Conservation (phyloP, 1,140 invertebrate genomes). For the Oppia nitens region DNA sequence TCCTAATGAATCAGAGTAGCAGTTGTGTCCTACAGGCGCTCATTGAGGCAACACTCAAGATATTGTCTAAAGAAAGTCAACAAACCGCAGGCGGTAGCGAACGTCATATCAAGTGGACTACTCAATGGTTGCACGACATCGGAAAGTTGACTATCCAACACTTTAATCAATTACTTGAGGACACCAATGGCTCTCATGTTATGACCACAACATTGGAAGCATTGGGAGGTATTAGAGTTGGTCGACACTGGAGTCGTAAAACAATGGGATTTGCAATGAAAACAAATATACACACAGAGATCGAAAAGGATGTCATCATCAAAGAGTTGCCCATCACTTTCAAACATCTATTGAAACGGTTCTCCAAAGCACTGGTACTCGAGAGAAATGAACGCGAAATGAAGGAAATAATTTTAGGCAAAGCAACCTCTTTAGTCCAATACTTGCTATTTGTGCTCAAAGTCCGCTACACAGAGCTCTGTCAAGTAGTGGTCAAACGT, state of each 20-base stretch:
- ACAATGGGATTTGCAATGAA: constrained; percentile 18
- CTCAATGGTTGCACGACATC: constrained; percentile 1
- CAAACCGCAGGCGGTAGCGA: not conserved
- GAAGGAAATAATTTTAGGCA: constrained; percentile 7
- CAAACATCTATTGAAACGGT: constrained; percentile 5
- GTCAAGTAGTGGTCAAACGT: constrained; percentile 15
- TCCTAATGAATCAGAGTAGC: not conserved
- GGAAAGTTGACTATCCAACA: constrained; percentile 4
- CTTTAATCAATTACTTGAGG: not conserved
- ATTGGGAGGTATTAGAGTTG: constrained; percentile 15
- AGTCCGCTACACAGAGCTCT: constrained; percentile 15
- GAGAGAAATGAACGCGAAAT: constrained; percentile 5
- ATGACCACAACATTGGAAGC: constrained; percentile 14
- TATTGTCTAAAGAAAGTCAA: constrained; percentile 3
- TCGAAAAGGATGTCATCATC: constrained; percentile 17
- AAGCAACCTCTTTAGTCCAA: constrained; percentile 13
- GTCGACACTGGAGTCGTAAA: constrained; percentile 15
- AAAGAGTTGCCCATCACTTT: constrained; percentile 11
- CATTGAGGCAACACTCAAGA: constrained; percentile 9
- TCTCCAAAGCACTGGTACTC: constrained; percentile 12
- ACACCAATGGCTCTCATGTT: constrained; percentile 6
- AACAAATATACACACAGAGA: constrained; percentile 11
- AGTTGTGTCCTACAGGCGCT: constrained; percentile 1
- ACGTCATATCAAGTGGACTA: constrained; percentile 1
- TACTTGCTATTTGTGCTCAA: constrained; percentile 17